These are phyloP conservation scores for Eustalomyia histrio DNA, from an alignment of 2,888 invertebrate genomes.

Conservation along the genomic window DNA sequence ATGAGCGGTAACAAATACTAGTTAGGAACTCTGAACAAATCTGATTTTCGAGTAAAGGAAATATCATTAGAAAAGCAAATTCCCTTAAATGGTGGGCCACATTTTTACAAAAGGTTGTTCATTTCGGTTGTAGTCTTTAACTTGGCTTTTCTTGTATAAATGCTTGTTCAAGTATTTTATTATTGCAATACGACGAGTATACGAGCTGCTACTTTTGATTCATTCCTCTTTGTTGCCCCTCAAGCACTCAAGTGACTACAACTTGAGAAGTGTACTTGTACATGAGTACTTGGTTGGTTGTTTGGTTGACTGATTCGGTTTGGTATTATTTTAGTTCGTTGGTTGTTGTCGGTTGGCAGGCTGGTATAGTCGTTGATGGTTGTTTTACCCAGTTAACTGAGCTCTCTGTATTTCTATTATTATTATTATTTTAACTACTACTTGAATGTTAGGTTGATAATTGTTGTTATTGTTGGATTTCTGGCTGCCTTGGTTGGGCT, in stretches of 20 bases:
- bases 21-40: too few species aligned
- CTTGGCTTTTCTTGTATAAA: slow-evolving; percentile 49
- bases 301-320: slow-evolving; percentile 37
- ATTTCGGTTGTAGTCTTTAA: slow-evolving; percentile 23
- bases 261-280: slow-evolving; percentile 60
- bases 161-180: slow-evolving; percentile 62
- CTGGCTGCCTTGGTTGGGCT: slow-evolving; percentile 19
- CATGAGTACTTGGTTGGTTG: slow-evolving; percentile 47
- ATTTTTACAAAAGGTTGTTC: neutral
- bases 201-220: slow-evolving; percentile 61
- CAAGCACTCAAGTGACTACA: slow-evolving; percentile 60
- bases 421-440: slow-evolving; percentile 27
- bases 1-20: too few species aligned
- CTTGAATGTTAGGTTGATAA: slow-evolving; percentile 14
- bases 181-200: slow-evolving; percentile 58
- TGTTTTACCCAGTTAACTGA: slow-evolving; percentile 13
- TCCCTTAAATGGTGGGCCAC: too few species aligned
- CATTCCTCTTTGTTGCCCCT: slow-evolving; percentile 48
- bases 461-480: slow-evolving; percentile 30
- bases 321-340: slow-evolving; percentile 29
- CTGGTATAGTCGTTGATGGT: slow-evolving; percentile 14
- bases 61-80: too few species aligned
- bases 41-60: too few species aligned
- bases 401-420: slow-evolving; percentile 1
- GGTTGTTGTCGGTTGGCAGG: slow-evolving; percentile 21